Evolutionary conservation across 1,140 invertebrate species (phyloP), one percentile per base, ranked within the genome.

Genomic region (Drosophila willistoni): DNA sequence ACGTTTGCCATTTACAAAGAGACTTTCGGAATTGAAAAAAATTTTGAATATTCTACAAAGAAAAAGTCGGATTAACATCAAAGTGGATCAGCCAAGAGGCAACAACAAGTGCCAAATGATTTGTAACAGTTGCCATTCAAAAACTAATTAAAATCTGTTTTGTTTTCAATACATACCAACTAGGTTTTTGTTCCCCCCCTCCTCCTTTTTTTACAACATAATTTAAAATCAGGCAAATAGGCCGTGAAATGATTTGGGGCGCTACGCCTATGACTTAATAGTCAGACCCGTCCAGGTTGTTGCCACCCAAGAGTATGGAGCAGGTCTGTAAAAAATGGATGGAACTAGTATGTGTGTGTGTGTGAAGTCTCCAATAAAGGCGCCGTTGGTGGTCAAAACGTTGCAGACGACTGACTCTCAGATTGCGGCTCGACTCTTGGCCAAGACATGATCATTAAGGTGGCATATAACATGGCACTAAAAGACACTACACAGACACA

Each of bases 381-480:
- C 90, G 77, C 90, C 82, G 89, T 91, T 91, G 90, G 90, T 91
- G 90, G 90, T 87, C 90, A 80, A 87, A 83, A 90, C 86, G 86
- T 86, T 79, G 77, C 79, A 59, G 71, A 44, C 57, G 36, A 22
- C 41, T 34, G 47, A 64, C 62, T 62, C 54, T 44, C 39, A 39
- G 42, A 42, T 64, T 72, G 74, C 63, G 44, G 44, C 67, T 83
- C 71, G 62, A 73, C 85, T 80, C 56, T 59, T 36, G 85, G 79
- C 73, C 85, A 80, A 90, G 90, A 91, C 89, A 91, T 91, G 89
- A 91, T 91, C 89, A 91, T 91, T 91, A 91, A 91, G 85, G 89
- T 91, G 89, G 89, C 89, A 91, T 89, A 91, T 85, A 84, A 91
- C 81, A 91, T 91, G 89, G 84, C 81, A 90, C 87, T 89, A 89